Evolutionary conservation across 2,888 invertebrate species (phyloP).

Genomic region (Globia sparganii): DNA sequence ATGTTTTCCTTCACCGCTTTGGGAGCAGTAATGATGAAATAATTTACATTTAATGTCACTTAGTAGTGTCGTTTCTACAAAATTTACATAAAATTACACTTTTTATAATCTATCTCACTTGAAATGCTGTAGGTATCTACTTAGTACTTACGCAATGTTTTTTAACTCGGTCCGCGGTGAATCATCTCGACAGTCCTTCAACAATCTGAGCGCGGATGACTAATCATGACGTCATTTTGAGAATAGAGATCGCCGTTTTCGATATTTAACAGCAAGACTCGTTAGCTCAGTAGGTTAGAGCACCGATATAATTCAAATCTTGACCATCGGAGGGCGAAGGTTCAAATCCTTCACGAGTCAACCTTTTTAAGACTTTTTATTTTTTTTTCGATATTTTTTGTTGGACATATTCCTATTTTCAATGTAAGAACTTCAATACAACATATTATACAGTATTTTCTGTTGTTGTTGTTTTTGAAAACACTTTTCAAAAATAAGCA

Average conservation of each 20-base stretch:
- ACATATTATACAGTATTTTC: no score
- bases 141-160: no score
- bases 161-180: background rate
- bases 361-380: background rate
- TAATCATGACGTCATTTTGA: constrained; percentile 28
- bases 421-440: background rate
- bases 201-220: background rate
- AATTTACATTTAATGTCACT: background rate
- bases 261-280: background rate
- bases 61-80: background rate
- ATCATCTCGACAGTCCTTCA: constrained; percentile 4
- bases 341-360: constrained; percentile 39
- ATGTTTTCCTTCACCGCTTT: no score
- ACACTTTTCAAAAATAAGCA: no score
- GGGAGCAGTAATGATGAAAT: no score
- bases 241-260: background rate
- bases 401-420: rapidly evolving
- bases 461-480: no score
- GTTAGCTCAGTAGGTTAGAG: constrained; percentile 53
- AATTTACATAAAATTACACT: background rate
- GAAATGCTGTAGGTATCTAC: no score
- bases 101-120: background rate
- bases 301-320: constrained; percentile 33
- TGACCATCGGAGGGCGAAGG: constrained; percentile 2
- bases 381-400: background rate